These are phyloP conservation scores for Timema podura DNA, from an alignment of 2,888 invertebrate species.

Conservation along the genomic window DNA sequence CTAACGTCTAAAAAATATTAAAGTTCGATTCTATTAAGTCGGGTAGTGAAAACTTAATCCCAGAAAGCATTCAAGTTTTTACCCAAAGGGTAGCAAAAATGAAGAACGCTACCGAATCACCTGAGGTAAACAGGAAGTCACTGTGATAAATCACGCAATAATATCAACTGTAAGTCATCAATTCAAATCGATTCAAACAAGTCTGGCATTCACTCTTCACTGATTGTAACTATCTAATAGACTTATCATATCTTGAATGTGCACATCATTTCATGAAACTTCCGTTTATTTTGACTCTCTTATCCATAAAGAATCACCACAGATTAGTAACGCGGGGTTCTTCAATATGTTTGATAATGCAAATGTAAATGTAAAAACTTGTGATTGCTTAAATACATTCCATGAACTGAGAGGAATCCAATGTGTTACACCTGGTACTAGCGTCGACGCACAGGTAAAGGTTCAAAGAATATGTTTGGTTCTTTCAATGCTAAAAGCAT, in stretches of 20 bases:
- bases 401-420: slow-evolving; percentile 2
- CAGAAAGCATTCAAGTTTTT: background rate
- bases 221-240: background rate
- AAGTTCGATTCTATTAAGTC: background rate
- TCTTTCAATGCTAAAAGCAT: background rate
- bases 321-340: no score
- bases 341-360: slow-evolving; percentile 5
- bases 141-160: background rate
- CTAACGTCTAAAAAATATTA: background rate
- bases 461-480: background rate
- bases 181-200: background rate
- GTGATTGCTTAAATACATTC: background rate
- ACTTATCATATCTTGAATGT: background rate
- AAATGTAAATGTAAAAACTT: background rate
- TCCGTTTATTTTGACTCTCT: background rate
- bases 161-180: background rate
- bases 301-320: background rate
- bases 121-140: background rate
- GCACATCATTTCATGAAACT: background rate
- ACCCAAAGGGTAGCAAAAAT: slow-evolving; percentile 6
- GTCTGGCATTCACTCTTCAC: background rate
- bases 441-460: slow-evolving; percentile 1
- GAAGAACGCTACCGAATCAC: background rate
- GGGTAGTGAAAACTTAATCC: background rate
- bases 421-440: slow-evolving; percentile 2